These are phyloP conservation scores for Conger conger DNA, from an alignment of 2,113 vertebrate genomes.

Conservation along the genomic window DNA sequence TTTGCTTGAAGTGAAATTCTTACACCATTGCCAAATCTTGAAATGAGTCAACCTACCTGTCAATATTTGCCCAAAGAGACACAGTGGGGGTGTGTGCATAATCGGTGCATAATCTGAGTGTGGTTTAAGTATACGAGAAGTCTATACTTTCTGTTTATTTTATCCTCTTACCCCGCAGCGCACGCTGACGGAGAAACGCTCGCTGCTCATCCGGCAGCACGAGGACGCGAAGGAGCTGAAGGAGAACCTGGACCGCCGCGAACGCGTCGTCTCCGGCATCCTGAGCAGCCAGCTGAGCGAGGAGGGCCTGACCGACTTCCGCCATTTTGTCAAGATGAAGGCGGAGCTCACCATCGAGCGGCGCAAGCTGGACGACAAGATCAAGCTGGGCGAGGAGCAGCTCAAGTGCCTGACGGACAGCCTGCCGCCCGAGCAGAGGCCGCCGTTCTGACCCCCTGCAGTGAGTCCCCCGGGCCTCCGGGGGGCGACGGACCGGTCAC, in stretches of 20 bases:
- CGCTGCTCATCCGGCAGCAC: constrained; percentile 82
- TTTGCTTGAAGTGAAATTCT: no score
- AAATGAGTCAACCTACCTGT: neutral
- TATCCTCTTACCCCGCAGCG: constrained; percentile 56
- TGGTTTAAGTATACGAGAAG: neutral
- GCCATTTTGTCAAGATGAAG: constrained; percentile 94
- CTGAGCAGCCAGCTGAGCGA: constrained; percentile 76
- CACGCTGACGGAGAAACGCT: constrained; percentile 81
- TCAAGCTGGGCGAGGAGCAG: constrained; percentile 90
- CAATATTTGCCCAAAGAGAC: neutral
- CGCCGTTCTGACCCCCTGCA: constrained; percentile 28
- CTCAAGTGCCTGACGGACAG: constrained; percentile 87
- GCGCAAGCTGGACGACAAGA: constrained; percentile 89
- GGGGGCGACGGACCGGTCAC: constrained; percentile 6
- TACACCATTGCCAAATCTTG: no score
- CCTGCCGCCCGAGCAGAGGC: constrained; percentile 67
- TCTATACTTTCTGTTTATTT: neutral
- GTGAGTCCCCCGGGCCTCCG: neutral
- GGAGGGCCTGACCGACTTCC: constrained; percentile 84
- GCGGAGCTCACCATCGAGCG: constrained; percentile 90
- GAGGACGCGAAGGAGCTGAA: constrained; percentile 92
- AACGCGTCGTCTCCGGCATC: constrained; percentile 78
- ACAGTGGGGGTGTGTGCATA: neutral
- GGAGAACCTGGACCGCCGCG: constrained; percentile 88
- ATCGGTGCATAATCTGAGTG: neutral